These are phyloP conservation scores for Hippolais icterina DNA, from an alignment of 2,113 vertebrate species.

Conservation along the genomic window DNA sequence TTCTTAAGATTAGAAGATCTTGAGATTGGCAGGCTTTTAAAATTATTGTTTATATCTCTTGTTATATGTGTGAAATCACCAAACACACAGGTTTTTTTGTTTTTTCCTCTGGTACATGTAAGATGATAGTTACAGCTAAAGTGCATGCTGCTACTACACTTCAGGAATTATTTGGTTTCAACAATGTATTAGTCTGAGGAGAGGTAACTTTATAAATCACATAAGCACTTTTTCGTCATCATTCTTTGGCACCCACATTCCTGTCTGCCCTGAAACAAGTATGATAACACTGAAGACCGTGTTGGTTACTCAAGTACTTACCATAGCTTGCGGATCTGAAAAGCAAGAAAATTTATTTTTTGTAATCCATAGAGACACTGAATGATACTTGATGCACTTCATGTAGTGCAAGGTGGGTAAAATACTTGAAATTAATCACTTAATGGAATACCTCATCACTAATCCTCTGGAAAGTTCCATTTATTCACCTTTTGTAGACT, in stretches of 20 bases:
- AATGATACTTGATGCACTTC: not conserved
- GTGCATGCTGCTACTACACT: not conserved
- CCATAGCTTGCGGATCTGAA: not conserved
- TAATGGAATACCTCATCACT: not conserved
- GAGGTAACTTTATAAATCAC: not conserved
- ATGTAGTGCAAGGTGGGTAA: not conserved
- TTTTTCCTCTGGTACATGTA: not conserved
- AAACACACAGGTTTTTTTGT: fast-evolving
- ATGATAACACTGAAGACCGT: not conserved
- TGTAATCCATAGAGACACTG: not conserved
- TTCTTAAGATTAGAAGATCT: not conserved
- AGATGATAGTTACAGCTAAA: not conserved
- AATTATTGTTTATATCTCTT: not conserved
- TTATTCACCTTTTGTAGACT: not conserved
- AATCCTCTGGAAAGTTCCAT: not conserved
- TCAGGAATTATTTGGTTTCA: not conserved
- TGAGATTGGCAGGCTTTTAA: not conserved
- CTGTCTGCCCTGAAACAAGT: not conserved
- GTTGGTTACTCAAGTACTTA: not conserved
- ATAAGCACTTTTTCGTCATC: not conserved
- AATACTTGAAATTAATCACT: not conserved
- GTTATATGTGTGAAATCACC: not conserved
- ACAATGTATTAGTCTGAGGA: not conserved
- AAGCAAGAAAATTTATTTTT: not conserved
- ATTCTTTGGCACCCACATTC: not conserved